Conservation (phyloP, 2,888 invertebrate genomes). For the Eucriotettix oculatus region DNA sequence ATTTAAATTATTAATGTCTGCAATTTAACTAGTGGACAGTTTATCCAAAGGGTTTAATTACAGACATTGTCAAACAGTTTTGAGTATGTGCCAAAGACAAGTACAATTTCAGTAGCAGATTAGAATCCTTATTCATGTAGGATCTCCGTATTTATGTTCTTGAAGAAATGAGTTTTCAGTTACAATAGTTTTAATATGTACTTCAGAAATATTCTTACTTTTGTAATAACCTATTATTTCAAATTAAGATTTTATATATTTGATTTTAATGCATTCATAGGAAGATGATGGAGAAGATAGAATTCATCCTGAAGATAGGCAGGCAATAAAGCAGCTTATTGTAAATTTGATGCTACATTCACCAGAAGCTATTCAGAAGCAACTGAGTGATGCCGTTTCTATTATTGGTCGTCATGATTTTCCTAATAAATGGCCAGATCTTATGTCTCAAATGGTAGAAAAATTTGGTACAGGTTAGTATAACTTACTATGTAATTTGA, state of each 20-base stretch:
- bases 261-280: slow-evolving; percentile 21
- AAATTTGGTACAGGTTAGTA: slow-evolving; percentile 60
- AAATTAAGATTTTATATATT: neutral
- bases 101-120: too few relatives aligned
- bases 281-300: slow-evolving; percentile 60
- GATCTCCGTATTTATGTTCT: too few relatives aligned
- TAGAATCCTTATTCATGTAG: too few relatives aligned
- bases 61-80: too few relatives aligned
- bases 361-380: slow-evolving; percentile 79
- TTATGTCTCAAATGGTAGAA: slow-evolving; percentile 84
- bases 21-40: too few relatives aligned
- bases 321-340: slow-evolving; percentile 66
- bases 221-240: neutral
- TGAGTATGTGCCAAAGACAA: too few relatives aligned
- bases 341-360: slow-evolving; percentile 86
- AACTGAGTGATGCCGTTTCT: slow-evolving; percentile 87
- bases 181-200: too few relatives aligned
- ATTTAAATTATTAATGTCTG: too few relatives aligned
- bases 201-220: neutral
- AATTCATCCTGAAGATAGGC: slow-evolving; percentile 64
- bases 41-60: too few relatives aligned
- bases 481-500: too few relatives aligned
- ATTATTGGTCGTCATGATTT: slow-evolving; percentile 96
- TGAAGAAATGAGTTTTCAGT: too few relatives aligned
- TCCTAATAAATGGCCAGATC: slow-evolving; percentile 87